Base-by-base conservation (phyloP, 2,888 invertebrate species). In the Megaustenia siamemsis region DNA sequence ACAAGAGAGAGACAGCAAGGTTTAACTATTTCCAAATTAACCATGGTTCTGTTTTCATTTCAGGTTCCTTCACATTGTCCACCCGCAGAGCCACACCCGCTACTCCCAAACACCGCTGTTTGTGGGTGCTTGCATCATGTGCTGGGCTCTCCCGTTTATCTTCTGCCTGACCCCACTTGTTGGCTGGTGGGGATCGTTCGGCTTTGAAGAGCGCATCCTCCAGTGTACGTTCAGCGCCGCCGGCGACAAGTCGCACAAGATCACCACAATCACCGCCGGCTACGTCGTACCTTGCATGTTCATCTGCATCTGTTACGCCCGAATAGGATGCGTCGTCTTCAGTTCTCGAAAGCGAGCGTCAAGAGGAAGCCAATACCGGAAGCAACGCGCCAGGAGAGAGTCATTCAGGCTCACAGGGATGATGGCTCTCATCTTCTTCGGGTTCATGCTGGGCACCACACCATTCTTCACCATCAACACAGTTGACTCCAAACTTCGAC, bases 371-470 rank as follows among this genome's bases (percentile, higher is more conserved):
- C 49, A 84, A 56, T 86, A 87, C 84, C 85, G 87, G 24, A 81
- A 81, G 43, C 87, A 88, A 78, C 35, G 76, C 28, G 79, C 82
- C 0, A 84, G 86, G 53, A 82, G 87, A 28, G 87, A 88, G 32
- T 90, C 92, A 15, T 85, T 92, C 43, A 86, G 90, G 49, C 88
- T 92, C 2, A 90, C 92, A 0, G 90, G 88, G 45, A 92, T 91
- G 91, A 92, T 92, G 92, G 82, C 91, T 78, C 90, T 90, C 86
- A 92, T 91, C 81, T 92, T 91, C 87, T 87, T 88, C 56, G 89
- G 90, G 68, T 92, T 90, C 83, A 89, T 92, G 83, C 43, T 90
- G 43, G 90, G 91, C 77, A 90, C 90, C 40, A 90, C 91, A 75
- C 92, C 92, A 0, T 92, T 90, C 87, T 91, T 91, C 86, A 86